Evolutionary conservation across 2,797 vertebrate genomes (phyloP), one percentile per base, ranked within the genome.

Genomic region (Myiotriccus ornatus): DNA sequence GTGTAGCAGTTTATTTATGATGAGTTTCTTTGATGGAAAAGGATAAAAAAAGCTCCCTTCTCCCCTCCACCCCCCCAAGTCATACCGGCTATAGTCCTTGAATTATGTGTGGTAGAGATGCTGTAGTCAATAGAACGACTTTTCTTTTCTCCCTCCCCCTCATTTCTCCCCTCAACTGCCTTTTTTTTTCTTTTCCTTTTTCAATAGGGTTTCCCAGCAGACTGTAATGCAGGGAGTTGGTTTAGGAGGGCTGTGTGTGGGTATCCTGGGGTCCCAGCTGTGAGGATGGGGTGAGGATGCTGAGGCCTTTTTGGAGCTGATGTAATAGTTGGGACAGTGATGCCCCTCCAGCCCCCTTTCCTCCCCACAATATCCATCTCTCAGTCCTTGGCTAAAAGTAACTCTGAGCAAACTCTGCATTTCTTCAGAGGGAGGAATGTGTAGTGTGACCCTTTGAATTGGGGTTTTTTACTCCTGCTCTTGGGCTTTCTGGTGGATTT

Each of bases 81-180:
- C 84, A 69, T 70, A 67, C 41, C 0, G 0, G 37, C 86, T 92
- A 69, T 86, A 94, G 89, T 93, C 76, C 60, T 96, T 80, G 25
- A 89, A 93, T 95, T 87, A 89, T 84, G 91, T 94, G 89, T 93
- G 96, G 57, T 94, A 86, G 90, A 94, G 87, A 93, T 95, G 84
- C 75, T 89, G 59, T 75, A 74, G 78, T 96, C 95, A 96, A 80
- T 89, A 93, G 95, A 94, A 83, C 1, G 27, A 71, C 70, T 83
- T 86, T 87, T 92, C 84, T 94, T 80, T 84, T 91, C 89, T 90
- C 86, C 52, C 59, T 85, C n/a, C 50, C 59, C 50, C 56, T 46
- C 11, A 11, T 28, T 74, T 11, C 50, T 62, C 34, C 53, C 59
- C 32, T 6, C 39, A 53, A 22, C n/a, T 60, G 67, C 17, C 6